Percentiles rank a stretch among this genome's conserved stretches.
These are phyloP conservation scores for Acrobasis consociella DNA, from an alignment of 2,888 invertebrate genomes.

Conservation along the genomic window DNA sequence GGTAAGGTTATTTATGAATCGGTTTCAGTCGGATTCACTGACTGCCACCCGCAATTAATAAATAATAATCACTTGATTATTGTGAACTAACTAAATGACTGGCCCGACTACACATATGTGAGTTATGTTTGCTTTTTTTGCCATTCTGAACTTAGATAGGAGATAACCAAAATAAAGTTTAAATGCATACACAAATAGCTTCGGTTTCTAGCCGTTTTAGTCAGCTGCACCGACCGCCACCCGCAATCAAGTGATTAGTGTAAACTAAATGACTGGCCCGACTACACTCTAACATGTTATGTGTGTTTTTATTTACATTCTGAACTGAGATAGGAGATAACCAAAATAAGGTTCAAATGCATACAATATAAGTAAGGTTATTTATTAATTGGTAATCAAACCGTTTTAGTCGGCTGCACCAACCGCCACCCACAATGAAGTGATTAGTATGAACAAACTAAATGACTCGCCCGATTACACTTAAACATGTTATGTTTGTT, in stretches of 20 bases:
- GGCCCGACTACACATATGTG: no score
- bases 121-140: no score
- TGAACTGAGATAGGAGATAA: no score
- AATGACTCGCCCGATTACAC: not conserved
- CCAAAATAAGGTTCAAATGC: not conserved
- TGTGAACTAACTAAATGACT: not conserved
- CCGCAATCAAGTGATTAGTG: conserved; percentile 11
- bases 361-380: no score
- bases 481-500: no score
- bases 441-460: conserved; percentile 11
- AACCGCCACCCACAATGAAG: not conserved
- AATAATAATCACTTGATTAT: no score
- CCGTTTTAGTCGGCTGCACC: conserved; percentile 1
- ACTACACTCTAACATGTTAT: no score
- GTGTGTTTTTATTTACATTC: no score
- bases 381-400: no score
- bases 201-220: not conserved
- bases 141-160: no score
- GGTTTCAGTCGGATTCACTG: conserved; percentile 2
- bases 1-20: conserved; percentile 13
- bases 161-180: no score
- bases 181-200: not conserved
- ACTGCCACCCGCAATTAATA: not conserved
- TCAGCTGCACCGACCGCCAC: conserved; percentile 2
- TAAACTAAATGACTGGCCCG: not conserved